Percentiles rank a stretch among this genome's conserved stretches.
Evolutionary conservation across 2,888 invertebrate genomes (phyloP).

Genomic region (Trileptium ribeirensis): DNA sequence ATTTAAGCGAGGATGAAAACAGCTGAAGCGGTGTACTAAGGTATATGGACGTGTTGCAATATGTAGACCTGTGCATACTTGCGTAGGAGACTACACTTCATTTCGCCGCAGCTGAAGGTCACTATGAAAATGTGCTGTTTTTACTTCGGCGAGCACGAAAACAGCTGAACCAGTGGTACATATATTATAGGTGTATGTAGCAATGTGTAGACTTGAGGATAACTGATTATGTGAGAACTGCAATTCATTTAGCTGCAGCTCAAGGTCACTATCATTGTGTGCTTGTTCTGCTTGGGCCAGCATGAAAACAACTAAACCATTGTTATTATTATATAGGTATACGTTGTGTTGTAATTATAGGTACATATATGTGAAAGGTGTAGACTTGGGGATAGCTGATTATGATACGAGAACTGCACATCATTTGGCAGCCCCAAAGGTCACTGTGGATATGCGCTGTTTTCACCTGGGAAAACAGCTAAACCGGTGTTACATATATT

Average conservation of each 20-base stretch:
- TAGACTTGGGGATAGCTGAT: slow-evolving; percentile 85
- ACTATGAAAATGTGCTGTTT: slow-evolving; percentile 78
- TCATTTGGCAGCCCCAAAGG: too few species aligned
- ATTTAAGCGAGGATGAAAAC: too few species aligned
- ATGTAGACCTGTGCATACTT: too few species aligned
- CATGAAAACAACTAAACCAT: too few species aligned
- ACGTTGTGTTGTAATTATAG: slow-evolving; percentile 82
- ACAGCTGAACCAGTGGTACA: too few species aligned
- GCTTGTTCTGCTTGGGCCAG: slow-evolving; percentile 77
- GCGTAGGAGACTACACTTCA: too few species aligned
- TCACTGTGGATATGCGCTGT: too few species aligned
- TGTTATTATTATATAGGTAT: too few species aligned
- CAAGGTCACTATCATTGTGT: slow-evolving; percentile 86
- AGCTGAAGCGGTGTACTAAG: too few species aligned
- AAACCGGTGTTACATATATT: too few species aligned
- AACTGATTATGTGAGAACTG: slow-evolving; percentile 87
- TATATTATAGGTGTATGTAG: slow-evolving; percentile 59
- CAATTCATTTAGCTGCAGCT: slow-evolving; percentile 84
- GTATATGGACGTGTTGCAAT: too few species aligned
- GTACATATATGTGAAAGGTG: slow-evolving; percentile 79
- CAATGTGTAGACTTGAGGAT: slow-evolving; percentile 88
- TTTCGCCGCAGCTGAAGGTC: slow-evolving; percentile 88
- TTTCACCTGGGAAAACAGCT: too few species aligned
- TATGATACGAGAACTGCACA: slow-evolving; percentile 91
- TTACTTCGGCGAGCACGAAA: slow-evolving; percentile 73